Conservation (phyloP, 2,113 vertebrate genomes). For the Cephalopterus ornatus region DNA sequence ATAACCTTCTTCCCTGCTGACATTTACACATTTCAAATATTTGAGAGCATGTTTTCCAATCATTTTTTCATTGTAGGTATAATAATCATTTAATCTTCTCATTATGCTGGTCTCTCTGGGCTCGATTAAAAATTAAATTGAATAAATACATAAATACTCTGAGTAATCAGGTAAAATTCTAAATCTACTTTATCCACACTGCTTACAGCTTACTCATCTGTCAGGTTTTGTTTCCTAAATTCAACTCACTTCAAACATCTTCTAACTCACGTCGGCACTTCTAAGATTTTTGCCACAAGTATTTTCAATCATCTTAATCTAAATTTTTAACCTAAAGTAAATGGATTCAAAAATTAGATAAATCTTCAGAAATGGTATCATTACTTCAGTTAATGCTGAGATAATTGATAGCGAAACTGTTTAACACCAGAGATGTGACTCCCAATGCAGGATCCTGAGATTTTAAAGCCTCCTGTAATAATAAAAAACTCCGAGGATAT, state of each 20-base stretch:
- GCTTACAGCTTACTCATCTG: neutral
- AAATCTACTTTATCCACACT: neutral
- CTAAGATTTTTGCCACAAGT: neutral
- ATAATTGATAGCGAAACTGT: neutral
- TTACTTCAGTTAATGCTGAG: neutral
- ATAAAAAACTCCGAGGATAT: neutral
- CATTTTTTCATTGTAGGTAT: neutral
- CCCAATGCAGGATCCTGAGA: neutral
- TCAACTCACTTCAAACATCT: neutral
- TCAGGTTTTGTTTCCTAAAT: neutral
- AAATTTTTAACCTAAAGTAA: neutral
- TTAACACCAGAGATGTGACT: neutral
- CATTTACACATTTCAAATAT: neutral
- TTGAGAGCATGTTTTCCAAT: neutral
- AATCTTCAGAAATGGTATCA: neutral
- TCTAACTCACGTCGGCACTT: neutral
- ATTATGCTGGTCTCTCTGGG: neutral
- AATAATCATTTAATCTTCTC: neutral
- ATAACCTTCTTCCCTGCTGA: neutral
- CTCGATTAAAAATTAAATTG: neutral
- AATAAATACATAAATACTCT: conserved; percentile 5
- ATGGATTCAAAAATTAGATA: neutral
- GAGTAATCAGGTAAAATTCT: neutral
- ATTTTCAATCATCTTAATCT: neutral
- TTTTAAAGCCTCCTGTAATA: neutral